Evolutionary conservation across 53 echinoderm and acorn worm species (phyloP).

Genomic region (Glandiceps talaboti): DNA sequence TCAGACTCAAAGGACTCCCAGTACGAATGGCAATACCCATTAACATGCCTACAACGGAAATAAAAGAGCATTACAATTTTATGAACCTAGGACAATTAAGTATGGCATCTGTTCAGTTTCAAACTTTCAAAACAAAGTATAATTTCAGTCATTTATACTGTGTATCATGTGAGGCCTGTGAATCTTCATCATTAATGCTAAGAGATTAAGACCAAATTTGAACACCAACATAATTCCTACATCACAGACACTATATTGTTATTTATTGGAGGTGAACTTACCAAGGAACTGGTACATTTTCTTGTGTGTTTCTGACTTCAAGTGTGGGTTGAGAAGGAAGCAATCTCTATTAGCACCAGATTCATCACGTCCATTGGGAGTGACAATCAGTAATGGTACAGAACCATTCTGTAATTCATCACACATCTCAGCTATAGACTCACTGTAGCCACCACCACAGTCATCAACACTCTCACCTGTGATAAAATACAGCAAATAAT

Average conservation of each 20-base stretch:
- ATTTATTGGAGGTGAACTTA: constrained; percentile 26
- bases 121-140: no score
- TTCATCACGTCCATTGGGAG: constrained; percentile 93
- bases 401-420: constrained; percentile 97
- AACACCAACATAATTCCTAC: no score
- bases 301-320: constrained; percentile 59
- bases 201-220: no score
- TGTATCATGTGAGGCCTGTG: background rate
- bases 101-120: no score
- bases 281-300: constrained; percentile 89
- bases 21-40: constrained; percentile 97
- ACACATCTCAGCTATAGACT: constrained; percentile 98
- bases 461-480: constrained; percentile 98
- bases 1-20: constrained; percentile 84
- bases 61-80: no score
- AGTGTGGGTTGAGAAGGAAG: constrained; percentile 80
- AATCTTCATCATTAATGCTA: background rate
- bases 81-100: no score
- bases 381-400: constrained; percentile 69
- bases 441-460: constrained; percentile 98
- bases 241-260: no score
- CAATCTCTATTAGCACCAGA: constrained; percentile 93
- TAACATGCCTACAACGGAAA: constrained; percentile 49
- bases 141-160: no score
- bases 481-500: no score